Conservation (phyloP, 2,113 vertebrate genomes). For the Platichthys stellatus region DNA sequence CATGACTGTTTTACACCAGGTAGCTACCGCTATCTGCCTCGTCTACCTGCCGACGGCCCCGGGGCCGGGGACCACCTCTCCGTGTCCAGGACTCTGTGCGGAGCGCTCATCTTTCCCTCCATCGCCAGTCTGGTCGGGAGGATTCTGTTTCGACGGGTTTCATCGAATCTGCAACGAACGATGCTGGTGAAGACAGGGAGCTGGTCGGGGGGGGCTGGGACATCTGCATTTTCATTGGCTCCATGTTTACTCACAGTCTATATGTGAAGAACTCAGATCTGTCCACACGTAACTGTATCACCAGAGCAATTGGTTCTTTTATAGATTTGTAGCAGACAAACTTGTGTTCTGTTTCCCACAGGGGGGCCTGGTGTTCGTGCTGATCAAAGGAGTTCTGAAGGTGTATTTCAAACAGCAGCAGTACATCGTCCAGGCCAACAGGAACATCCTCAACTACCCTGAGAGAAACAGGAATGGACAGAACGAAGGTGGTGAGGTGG, state of each 20-base stretch:
- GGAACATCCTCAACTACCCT: conserved; percentile 80
- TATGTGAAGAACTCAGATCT: too few relatives aligned
- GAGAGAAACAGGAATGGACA: conserved; percentile 34
- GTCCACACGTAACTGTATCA: too few relatives aligned
- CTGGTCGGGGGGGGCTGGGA: not conserved
- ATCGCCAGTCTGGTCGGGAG: conserved; percentile 81
- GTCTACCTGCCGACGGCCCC: conserved; percentile 59
- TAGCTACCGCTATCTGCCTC: conserved; percentile 54
- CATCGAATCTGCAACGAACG: conserved; percentile 80
- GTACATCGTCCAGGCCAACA: conserved; percentile 78
- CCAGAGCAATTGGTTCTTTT: not conserved
- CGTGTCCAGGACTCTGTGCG: conserved; percentile 83
- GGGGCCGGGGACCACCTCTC: conserved; percentile 76
- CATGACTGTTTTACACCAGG: conserved; percentile 53
- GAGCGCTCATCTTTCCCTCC: conserved; percentile 83
- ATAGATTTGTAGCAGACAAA: not conserved
- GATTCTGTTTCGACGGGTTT: conserved; percentile 75
- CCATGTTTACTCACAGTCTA: too few relatives aligned
- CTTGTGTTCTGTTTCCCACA: conserved; percentile 20
- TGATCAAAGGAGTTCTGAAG: conserved; percentile 82
- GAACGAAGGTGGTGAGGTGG: conserved; percentile 39
- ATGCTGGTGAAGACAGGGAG: conserved; percentile 74
- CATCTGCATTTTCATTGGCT: not conserved
- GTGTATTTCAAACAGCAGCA: conserved; percentile 85
- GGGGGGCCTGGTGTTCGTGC: conserved; percentile 81